phyloP scores from a whole-genome alignment of 2,888 invertebrate species.

The Carpatolechia fugitivella region DNA sequence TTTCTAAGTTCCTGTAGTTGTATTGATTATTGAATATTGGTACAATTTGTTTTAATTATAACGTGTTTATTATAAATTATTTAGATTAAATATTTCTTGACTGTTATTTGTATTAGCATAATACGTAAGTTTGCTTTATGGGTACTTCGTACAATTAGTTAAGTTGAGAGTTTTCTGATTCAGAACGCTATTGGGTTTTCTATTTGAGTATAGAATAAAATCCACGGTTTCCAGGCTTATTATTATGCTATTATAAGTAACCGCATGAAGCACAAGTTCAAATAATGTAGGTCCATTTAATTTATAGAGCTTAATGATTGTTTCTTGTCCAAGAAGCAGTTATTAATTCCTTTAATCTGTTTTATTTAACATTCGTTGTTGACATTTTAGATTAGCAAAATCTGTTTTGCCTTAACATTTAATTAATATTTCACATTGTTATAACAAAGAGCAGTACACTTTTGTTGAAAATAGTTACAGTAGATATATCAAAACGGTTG shows the following conservation, averaged over 20 bases:
- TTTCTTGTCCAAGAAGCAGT: slow-evolving; percentile 49
- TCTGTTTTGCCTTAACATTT: slow-evolving; percentile 77
- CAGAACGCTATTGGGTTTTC: not conserved
- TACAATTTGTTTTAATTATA: slow-evolving; percentile 76
- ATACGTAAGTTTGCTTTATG: slow-evolving; percentile 15
- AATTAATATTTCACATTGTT: slow-evolving; percentile 65
- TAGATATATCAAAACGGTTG: slow-evolving; percentile 55
- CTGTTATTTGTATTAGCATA: slow-evolving; percentile 60
- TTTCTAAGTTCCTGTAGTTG: slow-evolving; percentile 79
- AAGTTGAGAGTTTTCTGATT: too few relatives aligned
- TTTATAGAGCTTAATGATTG: slow-evolving; percentile 69
- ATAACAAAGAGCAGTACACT: slow-evolving; percentile 70
- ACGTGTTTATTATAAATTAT: slow-evolving; percentile 76
- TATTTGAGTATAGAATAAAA: not conserved
- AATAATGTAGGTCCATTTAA: slow-evolving; percentile 75
- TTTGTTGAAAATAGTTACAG: slow-evolving; percentile 68
- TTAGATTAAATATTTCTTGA: slow-evolving; percentile 65
- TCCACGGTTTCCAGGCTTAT: slow-evolving; percentile 18
- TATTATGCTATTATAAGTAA: slow-evolving; percentile 57
- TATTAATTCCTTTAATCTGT: slow-evolving; percentile 65
- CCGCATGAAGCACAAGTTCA: slow-evolving; percentile 74
- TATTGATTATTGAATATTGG: slow-evolving; percentile 76
- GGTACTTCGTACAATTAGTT: not conserved
- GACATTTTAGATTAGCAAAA: slow-evolving; percentile 76
- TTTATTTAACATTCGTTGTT: slow-evolving; percentile 78